Evolutionary conservation across 1,140 invertebrate genomes (phyloP).

Genomic region (Cepaea nemoralis): DNA sequence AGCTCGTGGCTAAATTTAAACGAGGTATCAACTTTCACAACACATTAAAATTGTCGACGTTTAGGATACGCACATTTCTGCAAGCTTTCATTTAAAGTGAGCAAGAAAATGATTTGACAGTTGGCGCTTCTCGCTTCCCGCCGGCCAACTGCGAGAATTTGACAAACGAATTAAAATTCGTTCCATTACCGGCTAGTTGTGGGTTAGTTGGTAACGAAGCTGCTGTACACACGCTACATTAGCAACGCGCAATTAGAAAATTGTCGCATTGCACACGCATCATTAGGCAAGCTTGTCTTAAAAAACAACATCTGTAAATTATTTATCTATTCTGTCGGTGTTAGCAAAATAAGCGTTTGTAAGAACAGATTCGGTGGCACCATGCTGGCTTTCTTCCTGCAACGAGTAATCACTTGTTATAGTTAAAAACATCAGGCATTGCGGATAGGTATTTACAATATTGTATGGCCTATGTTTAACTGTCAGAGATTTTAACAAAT

Average conservation of each 20-base stretch:
- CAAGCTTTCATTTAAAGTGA: neutral
- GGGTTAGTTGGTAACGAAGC: neutral
- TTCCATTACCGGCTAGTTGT: conserved; percentile 1
- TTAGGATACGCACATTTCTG: neutral
- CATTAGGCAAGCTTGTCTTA: neutral
- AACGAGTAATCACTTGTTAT: too few species aligned
- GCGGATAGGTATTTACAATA: too few species aligned
- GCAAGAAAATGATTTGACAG: conserved; percentile 16
- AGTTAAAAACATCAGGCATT: too few species aligned
- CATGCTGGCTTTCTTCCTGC: neutral
- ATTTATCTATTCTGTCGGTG: conserved; percentile 5
- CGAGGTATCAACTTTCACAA: conserved; percentile 22
- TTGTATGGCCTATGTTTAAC: too few species aligned
- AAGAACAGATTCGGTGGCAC: neutral
- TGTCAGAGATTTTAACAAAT: too few species aligned
- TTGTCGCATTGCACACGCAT: conserved; percentile 20
- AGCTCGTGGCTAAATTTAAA: neutral
- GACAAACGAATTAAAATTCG: conserved; percentile 16
- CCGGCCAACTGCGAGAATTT: neutral
- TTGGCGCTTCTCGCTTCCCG: conserved; percentile 15
- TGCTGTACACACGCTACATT: conserved; percentile 10
- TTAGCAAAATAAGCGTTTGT: conserved; percentile 8
- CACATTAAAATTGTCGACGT: conserved; percentile 26
- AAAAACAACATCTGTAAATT: conserved; percentile 21
- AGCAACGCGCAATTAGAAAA: conserved; percentile 32